These are phyloP conservation scores for Trachemys scripta DNA, from an alignment of 2,113 vertebrate genomes.

Conservation along the genomic window DNA sequence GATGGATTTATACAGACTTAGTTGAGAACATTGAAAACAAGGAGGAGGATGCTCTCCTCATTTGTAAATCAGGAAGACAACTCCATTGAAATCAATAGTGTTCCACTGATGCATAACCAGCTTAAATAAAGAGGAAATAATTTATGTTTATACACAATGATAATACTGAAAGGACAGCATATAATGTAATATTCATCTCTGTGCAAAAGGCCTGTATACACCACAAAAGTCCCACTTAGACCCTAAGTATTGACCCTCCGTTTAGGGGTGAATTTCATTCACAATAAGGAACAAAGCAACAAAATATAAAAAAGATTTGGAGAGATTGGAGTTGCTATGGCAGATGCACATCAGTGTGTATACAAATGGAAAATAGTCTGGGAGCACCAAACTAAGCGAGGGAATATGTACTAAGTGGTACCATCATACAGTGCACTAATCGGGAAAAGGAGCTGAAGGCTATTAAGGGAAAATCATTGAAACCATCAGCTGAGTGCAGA, in stretches of 20 bases:
- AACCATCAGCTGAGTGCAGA: not conserved
- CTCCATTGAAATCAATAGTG: not conserved
- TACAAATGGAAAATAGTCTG: not conserved
- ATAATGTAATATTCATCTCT: constrained; percentile 21
- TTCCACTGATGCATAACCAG: constrained; percentile 32
- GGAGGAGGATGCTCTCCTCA: not conserved
- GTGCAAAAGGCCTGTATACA: not conserved
- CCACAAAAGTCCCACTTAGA: not conserved
- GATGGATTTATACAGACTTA: not conserved
- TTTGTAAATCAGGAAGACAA: not conserved
- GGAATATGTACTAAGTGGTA: not conserved
- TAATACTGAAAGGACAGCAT: constrained; percentile 61
- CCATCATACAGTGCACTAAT: not conserved
- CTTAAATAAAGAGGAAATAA: constrained; percentile 25
- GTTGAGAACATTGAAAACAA: constrained; percentile 5
- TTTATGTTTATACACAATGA: constrained; percentile 49
- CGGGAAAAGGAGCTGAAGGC: constrained; percentile 5
- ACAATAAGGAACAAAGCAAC: not conserved
- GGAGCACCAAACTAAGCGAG: not conserved
- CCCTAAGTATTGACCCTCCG: not conserved
- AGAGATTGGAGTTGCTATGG: not conserved
- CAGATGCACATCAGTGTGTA: not conserved
- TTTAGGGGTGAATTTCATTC: not conserved
- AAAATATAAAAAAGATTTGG: not conserved
- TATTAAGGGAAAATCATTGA: constrained; percentile 27